Percentiles rank a stretch among this genome's conserved stretches.
phyloP scores from a whole-genome alignment of 1,140 invertebrate genomes.

The Musca vetustissima region DNA sequence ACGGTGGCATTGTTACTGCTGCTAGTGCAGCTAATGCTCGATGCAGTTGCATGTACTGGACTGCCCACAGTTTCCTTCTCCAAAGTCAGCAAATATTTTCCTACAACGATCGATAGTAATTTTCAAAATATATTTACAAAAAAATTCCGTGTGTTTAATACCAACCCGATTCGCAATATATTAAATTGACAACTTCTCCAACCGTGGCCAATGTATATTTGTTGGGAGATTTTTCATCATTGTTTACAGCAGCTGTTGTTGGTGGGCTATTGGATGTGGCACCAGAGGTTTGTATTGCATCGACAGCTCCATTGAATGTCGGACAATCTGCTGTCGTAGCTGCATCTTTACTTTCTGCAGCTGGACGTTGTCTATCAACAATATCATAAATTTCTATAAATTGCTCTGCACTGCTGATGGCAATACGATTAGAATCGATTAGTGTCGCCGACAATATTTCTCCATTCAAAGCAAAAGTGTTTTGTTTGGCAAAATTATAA shows the following conservation, averaged over 20 bases:
- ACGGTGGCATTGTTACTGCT: conserved; percentile 50
- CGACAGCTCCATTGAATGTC: conserved; percentile 14
- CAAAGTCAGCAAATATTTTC: conserved; percentile 48
- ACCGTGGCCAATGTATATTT: conserved; percentile 49
- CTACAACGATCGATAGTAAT: conserved; percentile 26
- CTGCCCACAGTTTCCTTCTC: conserved; percentile 51
- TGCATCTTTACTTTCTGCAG: conserved; percentile 5
- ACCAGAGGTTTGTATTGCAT: conserved; percentile 19
- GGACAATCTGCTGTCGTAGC: background rate
- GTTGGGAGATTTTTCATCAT: conserved; percentile 23
- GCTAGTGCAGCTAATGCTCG: conserved; percentile 51
- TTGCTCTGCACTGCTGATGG: conserved; percentile 51
- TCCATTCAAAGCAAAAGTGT: conserved; percentile 49
- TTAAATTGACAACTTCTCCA: conserved; percentile 50
- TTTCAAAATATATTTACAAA: background rate
- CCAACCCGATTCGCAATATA: conserved; percentile 50
- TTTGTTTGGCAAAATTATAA: conserved; percentile 51
- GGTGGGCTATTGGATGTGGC: conserved; percentile 17
- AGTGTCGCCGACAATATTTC: conserved; percentile 49
- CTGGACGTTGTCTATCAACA: conserved; percentile 36
- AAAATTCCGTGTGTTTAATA: background rate
- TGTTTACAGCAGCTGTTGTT: background rate
- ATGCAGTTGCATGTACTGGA: conserved; percentile 46
- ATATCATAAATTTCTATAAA: conserved; percentile 54
- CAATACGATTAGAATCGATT: conserved; percentile 48